phyloP scores from a whole-genome alignment of 2,797 vertebrate species.

The Vultur gryphus region DNA sequence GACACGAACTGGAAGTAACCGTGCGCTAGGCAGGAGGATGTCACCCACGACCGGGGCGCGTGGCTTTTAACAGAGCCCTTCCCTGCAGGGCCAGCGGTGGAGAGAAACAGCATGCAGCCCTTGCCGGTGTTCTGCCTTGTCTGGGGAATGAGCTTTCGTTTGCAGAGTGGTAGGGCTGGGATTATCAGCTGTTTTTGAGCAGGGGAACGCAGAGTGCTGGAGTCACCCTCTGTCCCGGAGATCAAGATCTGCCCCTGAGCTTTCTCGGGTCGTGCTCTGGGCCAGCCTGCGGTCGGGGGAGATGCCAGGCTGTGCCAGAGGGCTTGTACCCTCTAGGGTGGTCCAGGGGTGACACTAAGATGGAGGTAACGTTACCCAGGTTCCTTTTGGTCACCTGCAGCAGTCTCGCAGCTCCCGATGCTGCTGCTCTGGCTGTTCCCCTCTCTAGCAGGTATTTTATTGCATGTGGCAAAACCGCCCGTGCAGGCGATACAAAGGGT shows the following conservation, averaged over 20 bases:
- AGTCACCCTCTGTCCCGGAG: neutral
- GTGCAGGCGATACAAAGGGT: neutral
- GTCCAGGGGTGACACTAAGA: neutral
- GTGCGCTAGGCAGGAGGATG: neutral
- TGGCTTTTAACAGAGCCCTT: neutral
- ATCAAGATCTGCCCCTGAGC: neutral
- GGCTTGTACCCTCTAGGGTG: no score
- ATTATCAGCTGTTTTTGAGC: no score
- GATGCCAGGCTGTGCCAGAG: neutral
- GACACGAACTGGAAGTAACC: fast-evolving
- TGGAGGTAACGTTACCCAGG: no score
- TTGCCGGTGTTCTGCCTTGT: neutral
- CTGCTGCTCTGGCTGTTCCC: neutral
- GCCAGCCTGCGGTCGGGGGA: neutral
- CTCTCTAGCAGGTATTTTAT: neutral
- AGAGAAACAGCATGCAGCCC: neutral
- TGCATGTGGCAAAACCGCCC: neutral
- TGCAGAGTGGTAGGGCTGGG: neutral
- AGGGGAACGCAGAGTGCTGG: neutral
- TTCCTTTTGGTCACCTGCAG: neutral
- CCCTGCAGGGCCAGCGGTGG: neutral
- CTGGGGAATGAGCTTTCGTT: neutral
- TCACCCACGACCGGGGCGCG: fast-evolving
- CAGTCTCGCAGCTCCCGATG: neutral
- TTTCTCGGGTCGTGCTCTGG: neutral